Evolutionary conservation across 1,140 invertebrate genomes (phyloP).

Genomic region (Diorhabda elongata): DNA sequence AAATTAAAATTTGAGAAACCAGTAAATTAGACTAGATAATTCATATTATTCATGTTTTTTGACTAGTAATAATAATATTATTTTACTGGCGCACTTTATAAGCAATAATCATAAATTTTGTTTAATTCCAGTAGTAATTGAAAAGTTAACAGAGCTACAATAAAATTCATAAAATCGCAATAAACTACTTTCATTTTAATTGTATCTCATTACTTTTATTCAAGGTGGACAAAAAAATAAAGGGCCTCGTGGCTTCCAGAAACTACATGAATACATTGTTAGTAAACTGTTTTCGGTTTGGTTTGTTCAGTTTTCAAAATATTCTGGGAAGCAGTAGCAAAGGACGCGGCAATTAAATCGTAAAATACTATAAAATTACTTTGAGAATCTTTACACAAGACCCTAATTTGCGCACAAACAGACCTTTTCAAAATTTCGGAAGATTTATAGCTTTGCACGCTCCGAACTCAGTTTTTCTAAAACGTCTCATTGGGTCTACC

Average conservation of each 20-base stretch:
- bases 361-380: constrained; percentile 33
- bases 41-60: too few species aligned
- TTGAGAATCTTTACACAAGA: constrained; percentile 21
- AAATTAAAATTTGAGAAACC: too few species aligned
- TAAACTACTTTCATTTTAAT: background rate
- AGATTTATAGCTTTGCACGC: constrained; percentile 35
- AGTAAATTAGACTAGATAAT: too few species aligned
- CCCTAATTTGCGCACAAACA: constrained; percentile 20
- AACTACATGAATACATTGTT: constrained; percentile 13
- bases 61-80: too few species aligned
- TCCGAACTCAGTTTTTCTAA: constrained; percentile 21
- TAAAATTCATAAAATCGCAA: background rate
- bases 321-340: constrained; percentile 16
- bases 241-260: constrained; percentile 19
- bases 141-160: background rate
- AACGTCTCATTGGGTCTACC: constrained; percentile 38
- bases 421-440: background rate
- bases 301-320: constrained; percentile 11
- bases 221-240: background rate
- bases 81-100: too few species aligned
- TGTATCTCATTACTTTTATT: background rate
- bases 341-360: constrained; percentile 14
- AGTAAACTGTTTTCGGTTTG: constrained; percentile 2
- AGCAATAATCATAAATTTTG: too few species aligned
- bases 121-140: too few species aligned